Base-by-base conservation (phyloP, 2,888 invertebrate genomes). In the Apotomis betuletana region DNA sequence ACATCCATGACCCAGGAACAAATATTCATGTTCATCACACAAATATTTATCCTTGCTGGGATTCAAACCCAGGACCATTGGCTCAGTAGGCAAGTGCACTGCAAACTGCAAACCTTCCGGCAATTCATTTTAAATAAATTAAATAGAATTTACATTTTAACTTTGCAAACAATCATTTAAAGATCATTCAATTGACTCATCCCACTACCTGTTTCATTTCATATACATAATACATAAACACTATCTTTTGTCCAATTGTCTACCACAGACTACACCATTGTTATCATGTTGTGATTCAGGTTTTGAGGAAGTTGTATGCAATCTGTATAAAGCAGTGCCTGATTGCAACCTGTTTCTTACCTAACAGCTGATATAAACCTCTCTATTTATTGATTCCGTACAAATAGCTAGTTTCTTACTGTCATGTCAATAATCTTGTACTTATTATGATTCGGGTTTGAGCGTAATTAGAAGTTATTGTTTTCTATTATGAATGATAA, bases 211-310 rank as follows among this genome's bases (percentile, higher is more conserved):
- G 51, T 52, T 55, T 64, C 70, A 46, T 15, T 54, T 13, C 41
- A 41, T 6, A n/a, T 41, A 51, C 27, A 27, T 27, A 27, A 27
- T 54, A 44, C n/a, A 54, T 54, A 64, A 70, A 64, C 51, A 44
- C 15, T 46, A 60, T 58, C 64, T 54, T 59, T 65, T 65, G 65
- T 65, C 15, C 15, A 54, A 44, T 52, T 70, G 70, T 65, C 51
- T 57, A 6, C 13, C n/a, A 13, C 36, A 13, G 41, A 15, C 69
- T 9, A 9, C 44, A 10, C 59, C 46, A 67, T 67, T 67, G 67
- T 71, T 51, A 41, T 57, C 36, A 36, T 60, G 38, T 36, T 60
- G 61, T 67, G 55, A 71, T 15, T 70, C 65, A 61, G 36, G 44
- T 41, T 44, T 64, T 46, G 12, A 38, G 59, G 36, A 44, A 58